phyloP scores from a whole-genome alignment of 2,113 vertebrate species.

The Balaenoptera acutorostrata region DNA sequence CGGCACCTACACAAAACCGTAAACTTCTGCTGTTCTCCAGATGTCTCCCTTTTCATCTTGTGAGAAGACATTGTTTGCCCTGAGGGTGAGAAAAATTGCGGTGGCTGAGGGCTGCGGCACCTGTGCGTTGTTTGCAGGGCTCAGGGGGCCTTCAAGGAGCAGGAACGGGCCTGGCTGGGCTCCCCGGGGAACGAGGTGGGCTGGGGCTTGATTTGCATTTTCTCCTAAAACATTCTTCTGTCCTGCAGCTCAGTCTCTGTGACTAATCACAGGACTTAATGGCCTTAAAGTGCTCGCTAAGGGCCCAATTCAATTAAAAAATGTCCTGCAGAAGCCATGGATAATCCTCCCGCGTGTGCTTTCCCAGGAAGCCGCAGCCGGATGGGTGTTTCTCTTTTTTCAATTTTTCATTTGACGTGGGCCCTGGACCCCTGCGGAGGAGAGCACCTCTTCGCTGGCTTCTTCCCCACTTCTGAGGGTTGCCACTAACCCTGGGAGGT shows the following conservation, averaged over 20 bases:
- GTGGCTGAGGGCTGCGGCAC: neutral
- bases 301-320: conserved; percentile 72
- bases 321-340: conserved; percentile 45
- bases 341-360: conserved; percentile 18
- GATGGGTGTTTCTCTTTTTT: neutral
- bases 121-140: neutral
- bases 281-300: conserved; percentile 60
- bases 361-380: neutral
- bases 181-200: neutral
- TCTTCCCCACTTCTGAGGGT: rapidly evolving
- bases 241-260: conserved; percentile 48
- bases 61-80: neutral
- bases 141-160: neutral
- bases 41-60: neutral
- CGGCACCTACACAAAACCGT: neutral
- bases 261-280: conserved; percentile 63
- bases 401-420: neutral
- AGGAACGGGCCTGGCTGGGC: neutral
- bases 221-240: neutral
- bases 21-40: neutral
- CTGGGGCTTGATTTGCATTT: conserved; percentile 50
- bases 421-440: neutral
- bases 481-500: neutral
- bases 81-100: neutral
- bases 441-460: rapidly evolving